Base-by-base conservation (phyloP, 2,888 invertebrate genomes). In the Ormyrus rosae region DNA sequence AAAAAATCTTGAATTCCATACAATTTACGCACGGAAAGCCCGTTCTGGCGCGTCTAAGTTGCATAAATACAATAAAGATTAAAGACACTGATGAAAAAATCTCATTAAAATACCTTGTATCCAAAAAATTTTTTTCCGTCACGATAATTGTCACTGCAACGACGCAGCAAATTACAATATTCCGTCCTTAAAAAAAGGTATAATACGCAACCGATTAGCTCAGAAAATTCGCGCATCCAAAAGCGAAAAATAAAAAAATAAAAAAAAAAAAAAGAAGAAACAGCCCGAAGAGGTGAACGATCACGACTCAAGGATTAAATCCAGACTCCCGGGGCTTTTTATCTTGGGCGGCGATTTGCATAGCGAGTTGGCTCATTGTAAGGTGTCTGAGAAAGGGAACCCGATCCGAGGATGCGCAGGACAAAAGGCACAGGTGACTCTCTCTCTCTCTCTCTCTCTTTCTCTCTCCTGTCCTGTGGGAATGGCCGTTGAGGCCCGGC, bases 401-500 rank as follows among this genome's bases (percentile, higher is more conserved):
- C 34, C 58, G 81, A 78, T 70, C 48, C 61, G 65, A 83, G 85
- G 86, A 87, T 86, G 85, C 85, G 84, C 82, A 85, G 83, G 84
- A 88, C 87, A 88, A 89, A 87, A 85, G 70, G 63, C 68, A 81
- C 84, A 85, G 86, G 84, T 85, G 85, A 87, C 85, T 85, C 85
- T 82, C 45, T 19, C 1, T 19, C 19, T 19, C 19, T 19, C 19
- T 19, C 19, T 19, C 19, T 19, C 19, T 19, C 19, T 19, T 19
- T 19, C 19, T 19, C 19, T 19, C 19, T 19, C 19, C 19, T 19
- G 19, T 19, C 19, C 83, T 89, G 89, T 89, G 89, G 89, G 89
- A 89, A 89, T 89, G 89, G 87, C 89, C 89, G 89, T 89, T 89
- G 87, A 81, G 19, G 19, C 19, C 19, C 19, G 19, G 77, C 81